Conservation (phyloP, 2,888 invertebrate species). For the Mesorhabditis belari region DNA sequence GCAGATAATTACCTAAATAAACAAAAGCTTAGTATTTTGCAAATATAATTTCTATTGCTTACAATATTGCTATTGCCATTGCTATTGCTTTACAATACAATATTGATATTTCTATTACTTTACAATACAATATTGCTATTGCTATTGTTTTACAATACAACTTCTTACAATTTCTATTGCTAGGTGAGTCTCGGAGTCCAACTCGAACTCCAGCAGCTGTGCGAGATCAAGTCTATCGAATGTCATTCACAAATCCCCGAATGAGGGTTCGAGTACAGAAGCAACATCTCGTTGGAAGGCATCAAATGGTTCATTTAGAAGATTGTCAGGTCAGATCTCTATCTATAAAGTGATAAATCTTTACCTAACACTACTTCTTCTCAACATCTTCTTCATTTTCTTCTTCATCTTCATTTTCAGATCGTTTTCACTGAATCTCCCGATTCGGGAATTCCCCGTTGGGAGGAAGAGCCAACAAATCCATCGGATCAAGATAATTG, state of each 20-base stretch:
- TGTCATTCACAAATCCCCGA: slow-evolving; percentile 19
- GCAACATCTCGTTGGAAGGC: not conserved
- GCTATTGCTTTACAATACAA: no score
- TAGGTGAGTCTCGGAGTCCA: slow-evolving; percentile 8
- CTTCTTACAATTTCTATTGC: no score
- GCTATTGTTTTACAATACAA: no score
- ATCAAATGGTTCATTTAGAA: slow-evolving; percentile 6
- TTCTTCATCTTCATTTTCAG: not conserved
- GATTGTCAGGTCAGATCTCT: slow-evolving; percentile 5
- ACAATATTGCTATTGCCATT: no score
- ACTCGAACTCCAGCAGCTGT: not conserved
- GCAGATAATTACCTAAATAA: not conserved
- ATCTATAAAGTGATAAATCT: slow-evolving; percentile 1
- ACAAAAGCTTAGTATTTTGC: no score
- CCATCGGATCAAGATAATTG: slow-evolving; percentile 1
- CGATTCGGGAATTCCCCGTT: slow-evolving; percentile 17
- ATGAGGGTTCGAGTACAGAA: slow-evolving; percentile 21
- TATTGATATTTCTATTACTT: no score
- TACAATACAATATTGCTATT: no score
- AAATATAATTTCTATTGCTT: no score
- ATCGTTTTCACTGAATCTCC: slow-evolving; percentile 14
- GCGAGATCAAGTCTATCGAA: slow-evolving; percentile 13
- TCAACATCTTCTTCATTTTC: not conserved
- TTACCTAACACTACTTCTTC: not conserved
- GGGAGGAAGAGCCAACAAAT: not conserved